These are phyloP conservation scores for Muscidifurax raptorellus DNA, from an alignment of 1,140 invertebrate species.

Conservation along the genomic window DNA sequence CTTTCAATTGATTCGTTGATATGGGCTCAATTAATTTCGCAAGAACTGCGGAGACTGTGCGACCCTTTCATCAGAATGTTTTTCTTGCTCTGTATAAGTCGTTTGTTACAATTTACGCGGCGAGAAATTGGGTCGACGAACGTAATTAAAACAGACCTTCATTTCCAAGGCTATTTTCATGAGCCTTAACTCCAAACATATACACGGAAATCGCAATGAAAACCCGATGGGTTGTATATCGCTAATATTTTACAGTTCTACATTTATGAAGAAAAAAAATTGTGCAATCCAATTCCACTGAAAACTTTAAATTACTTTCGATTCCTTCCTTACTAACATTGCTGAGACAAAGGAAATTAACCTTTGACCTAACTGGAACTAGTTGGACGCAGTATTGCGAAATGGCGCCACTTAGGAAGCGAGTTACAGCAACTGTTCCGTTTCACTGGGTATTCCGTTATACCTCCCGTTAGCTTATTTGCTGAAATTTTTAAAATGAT, in stretches of 20 bases:
- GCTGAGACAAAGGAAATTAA: conserved; percentile 52
- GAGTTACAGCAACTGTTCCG: conserved; percentile 42
- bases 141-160: neutral
- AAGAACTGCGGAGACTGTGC: no score
- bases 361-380: conserved; percentile 41
- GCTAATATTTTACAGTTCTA: neutral
- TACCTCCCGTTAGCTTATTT: conserved; percentile 15
- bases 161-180: neutral
- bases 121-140: neutral
- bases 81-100: no score
- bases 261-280: neutral
- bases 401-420: conserved; percentile 46
- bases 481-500: conserved; percentile 23
- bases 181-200: neutral
- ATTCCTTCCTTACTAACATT: conserved; percentile 34
- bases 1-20: no score
- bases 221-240: neutral
- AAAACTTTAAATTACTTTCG: conserved; percentile 45
- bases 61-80: no score
- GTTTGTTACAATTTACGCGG: no score
- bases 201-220: neutral
- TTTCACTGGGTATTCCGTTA: conserved; percentile 31
- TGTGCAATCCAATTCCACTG: conserved; percentile 15
- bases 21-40: no score
- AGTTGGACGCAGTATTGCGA: conserved; percentile 48